Evolutionary conservation across 2,113 vertebrate genomes (phyloP).

Genomic region (Rhagologus leucostigma): DNA sequence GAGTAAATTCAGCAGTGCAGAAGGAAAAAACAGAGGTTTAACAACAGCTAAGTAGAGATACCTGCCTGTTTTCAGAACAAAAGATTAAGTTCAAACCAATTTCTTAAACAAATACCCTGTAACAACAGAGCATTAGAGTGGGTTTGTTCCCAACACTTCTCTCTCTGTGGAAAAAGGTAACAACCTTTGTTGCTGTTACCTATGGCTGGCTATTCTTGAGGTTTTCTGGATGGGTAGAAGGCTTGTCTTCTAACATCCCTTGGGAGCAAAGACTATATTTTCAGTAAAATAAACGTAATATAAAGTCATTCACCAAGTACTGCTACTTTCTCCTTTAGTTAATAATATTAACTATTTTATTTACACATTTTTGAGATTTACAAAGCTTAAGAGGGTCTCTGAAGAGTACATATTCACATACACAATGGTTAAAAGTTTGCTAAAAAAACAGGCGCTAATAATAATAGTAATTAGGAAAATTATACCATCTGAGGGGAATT

Average conservation of each 20-base stretch:
- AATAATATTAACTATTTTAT: not conserved
- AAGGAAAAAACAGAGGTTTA: not conserved
- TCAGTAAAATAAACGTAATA: not conserved
- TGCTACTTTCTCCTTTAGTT: not conserved
- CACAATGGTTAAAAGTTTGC: not conserved
- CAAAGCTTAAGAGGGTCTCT: not conserved
- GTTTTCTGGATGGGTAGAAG: not conserved
- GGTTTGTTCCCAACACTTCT: not conserved
- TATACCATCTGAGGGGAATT: not conserved
- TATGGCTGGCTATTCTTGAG: not conserved
- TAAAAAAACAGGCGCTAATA: not conserved
- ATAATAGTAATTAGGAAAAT: not conserved
- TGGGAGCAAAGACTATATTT: not conserved
- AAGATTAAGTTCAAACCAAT: not conserved
- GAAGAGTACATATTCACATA: not conserved
- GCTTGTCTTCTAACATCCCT: not conserved
- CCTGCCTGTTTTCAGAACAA: not conserved
- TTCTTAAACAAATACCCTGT: not conserved
- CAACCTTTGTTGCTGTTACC: not conserved
- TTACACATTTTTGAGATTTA: not conserved
- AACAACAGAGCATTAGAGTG: not conserved
- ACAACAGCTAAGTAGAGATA: not conserved
- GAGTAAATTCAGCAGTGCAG: not conserved
- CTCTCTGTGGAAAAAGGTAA: not conserved
- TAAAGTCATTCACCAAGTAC: not conserved